Conservation (phyloP, 2,888 invertebrate species). For the Mythimna pallens region DNA sequence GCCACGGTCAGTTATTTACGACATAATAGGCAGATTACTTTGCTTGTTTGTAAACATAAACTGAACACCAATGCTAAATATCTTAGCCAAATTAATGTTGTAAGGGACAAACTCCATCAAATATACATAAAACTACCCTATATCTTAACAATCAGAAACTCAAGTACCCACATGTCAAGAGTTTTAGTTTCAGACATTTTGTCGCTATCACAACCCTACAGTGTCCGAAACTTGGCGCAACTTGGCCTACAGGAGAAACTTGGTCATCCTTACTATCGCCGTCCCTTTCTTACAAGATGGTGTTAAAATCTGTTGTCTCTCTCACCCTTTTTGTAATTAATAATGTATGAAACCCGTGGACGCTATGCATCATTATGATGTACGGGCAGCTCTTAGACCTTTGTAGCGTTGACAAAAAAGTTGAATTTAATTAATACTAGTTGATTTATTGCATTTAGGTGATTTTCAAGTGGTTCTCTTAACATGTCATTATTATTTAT, state of each 20-base stretch:
- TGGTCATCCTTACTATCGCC: slow-evolving; percentile 69
- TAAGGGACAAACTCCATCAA: slow-evolving; percentile 46
- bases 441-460: slow-evolving; percentile 53
- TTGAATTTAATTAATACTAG: slow-evolving; percentile 69
- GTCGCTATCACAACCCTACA: slow-evolving; percentile 67
- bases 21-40: not conserved
- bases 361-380: slow-evolving; percentile 84
- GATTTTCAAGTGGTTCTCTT: slow-evolving; percentile 43
- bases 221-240: slow-evolving; percentile 68
- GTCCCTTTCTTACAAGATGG: slow-evolving; percentile 61
- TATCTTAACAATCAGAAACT: slow-evolving; percentile 42
- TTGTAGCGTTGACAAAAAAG: slow-evolving; percentile 78
- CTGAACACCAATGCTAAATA: slow-evolving; percentile 29
- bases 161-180: slow-evolving; percentile 44
- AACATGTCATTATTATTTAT: slow-evolving; percentile 39
- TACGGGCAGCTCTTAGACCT: slow-evolving; percentile 71
- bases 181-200: slow-evolving; percentile 64
- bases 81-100: slow-evolving; percentile 54
- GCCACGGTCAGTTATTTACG: not conserved
- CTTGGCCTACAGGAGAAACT: slow-evolving; percentile 66
- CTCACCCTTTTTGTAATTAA: slow-evolving; percentile 81
- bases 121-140: slow-evolving; percentile 57
- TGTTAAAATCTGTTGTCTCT: slow-evolving; percentile 64
- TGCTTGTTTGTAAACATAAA: slow-evolving; percentile 31
- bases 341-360: slow-evolving; percentile 85